phyloP scores from a whole-genome alignment of 2,113 vertebrate genomes.

The Rousettus leschenaultii region DNA sequence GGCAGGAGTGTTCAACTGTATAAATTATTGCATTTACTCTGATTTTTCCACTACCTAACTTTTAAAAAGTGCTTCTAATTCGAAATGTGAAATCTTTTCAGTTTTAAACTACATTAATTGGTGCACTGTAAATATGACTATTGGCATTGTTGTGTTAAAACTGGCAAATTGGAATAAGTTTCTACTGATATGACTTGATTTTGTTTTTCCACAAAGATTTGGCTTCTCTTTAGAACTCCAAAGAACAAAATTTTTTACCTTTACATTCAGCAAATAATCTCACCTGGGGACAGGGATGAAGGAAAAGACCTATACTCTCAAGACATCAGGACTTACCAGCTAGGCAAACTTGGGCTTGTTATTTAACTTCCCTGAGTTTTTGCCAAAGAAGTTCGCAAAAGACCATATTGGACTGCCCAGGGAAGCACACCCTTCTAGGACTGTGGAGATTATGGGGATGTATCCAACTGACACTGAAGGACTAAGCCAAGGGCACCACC shows the following conservation, averaged over 20 bases:
- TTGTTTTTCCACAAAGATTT: neutral
- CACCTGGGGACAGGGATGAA: neutral
- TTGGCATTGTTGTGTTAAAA: neutral
- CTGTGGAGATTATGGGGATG: neutral
- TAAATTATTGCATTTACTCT: neutral
- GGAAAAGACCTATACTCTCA: neutral
- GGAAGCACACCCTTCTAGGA: neutral
- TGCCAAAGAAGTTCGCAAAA: neutral
- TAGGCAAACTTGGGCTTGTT: neutral
- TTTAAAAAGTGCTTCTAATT: neutral
- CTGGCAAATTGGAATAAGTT: neutral
- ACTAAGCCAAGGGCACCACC: neutral
- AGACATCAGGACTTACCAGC: neutral
- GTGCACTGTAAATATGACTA: neutral
- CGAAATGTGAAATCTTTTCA: neutral
- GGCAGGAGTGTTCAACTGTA: neutral
- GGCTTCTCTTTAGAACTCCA: neutral
- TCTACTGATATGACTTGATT: neutral
- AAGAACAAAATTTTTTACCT: neutral
- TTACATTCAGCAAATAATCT: slow-evolving; percentile 1
- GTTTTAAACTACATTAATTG: neutral
- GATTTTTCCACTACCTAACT: neutral
- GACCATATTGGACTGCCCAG: neutral
- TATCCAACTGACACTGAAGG: neutral
- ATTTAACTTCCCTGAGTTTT: neutral